Base-by-base conservation (phyloP, 2,113 vertebrate genomes). In the Lycocorax pyrrhopterus region DNA sequence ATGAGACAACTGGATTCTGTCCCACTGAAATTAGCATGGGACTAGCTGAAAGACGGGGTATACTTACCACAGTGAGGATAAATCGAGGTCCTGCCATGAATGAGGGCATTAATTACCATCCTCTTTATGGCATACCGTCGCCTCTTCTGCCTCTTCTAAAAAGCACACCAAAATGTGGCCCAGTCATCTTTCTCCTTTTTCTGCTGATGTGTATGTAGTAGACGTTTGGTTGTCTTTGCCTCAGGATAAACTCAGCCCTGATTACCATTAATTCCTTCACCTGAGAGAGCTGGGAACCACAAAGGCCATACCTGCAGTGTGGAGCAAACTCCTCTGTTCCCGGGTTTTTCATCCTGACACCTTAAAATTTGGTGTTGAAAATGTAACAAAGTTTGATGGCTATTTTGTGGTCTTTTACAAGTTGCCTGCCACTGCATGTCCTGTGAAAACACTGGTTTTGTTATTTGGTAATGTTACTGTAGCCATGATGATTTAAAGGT, bases 1-100 rank as follows among this genome's bases (percentile, higher is more conserved):
- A 67, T 67, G 71, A 72, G 86, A 77, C 68, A 78, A 21, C 39
- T 87, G 91, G 75, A 83, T 62, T 79, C 72, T 5, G 7, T 94
- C 90, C 73, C 74, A 77, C 88, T 72, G 81, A 96, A 97, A 97
- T 96, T 94, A 97, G 44, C 60, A 25, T 91, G 80, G n/a, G 35
- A 62, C 84, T 84, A 67, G 43, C 77, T 90, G 80, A 90, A 97
- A 79, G 69, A 83, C 8, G 22, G 69, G 33, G 41, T 44, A 9
- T 62, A 13, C 47, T 94, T 80, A 93, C 95, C 96, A 88, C 90
- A 94, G 53, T 23, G 47, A 80, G 77, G 73, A 78, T 91, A 96
- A 94, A 94, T 87, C 35, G 22, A 87, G 90, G 41, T 44, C 46
- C 69, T 91, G 29, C 84, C 58, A 32, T 74, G 80, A 81, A 52